These are phyloP conservation scores for Parazoanthus darwini DNA, from an alignment of 92 coral and sea anemone genomes.

Conservation along the genomic window DNA sequence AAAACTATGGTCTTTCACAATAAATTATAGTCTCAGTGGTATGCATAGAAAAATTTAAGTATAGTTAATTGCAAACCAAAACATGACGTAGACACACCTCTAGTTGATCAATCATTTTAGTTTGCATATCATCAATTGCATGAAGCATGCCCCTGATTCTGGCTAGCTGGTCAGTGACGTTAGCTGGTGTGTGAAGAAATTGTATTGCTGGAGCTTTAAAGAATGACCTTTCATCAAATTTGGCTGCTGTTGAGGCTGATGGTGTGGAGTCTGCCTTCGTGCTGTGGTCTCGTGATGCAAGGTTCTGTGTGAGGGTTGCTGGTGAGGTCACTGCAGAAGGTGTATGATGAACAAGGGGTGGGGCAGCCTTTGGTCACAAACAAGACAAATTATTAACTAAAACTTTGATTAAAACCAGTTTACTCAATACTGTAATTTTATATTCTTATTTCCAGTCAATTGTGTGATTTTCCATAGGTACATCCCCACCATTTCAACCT, in stretches of 20 bases:
- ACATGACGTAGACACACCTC: conserved; percentile 60
- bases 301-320: conserved; percentile 26
- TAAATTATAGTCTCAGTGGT: background rate
- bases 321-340: conserved; percentile 22
- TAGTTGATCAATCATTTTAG: conserved; percentile 76
- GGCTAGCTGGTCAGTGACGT: conserved; percentile 61
- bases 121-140: conserved; percentile 79
- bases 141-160: conserved; percentile 75
- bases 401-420: too few species aligned
- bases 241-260: conserved; percentile 32
- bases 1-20: background rate
- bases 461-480: too few species aligned
- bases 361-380: conserved; percentile 64
- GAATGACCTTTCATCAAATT: conserved; percentile 45
- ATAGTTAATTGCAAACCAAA: background rate
- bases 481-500: too few species aligned
- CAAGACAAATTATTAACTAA: background rate
- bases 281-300: conserved; percentile 10
- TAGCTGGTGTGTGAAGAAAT: conserved; percentile 59
- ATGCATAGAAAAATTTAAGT: background rate
- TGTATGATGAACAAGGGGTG: conserved; percentile 57
- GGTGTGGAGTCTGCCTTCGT: conserved; percentile 39
- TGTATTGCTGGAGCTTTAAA: conserved; percentile 50
- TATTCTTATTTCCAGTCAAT: too few species aligned
- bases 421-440: too few species aligned